phyloP scores from a whole-genome alignment of 2,113 vertebrate genomes.

The Ploceus nigricollis region DNA sequence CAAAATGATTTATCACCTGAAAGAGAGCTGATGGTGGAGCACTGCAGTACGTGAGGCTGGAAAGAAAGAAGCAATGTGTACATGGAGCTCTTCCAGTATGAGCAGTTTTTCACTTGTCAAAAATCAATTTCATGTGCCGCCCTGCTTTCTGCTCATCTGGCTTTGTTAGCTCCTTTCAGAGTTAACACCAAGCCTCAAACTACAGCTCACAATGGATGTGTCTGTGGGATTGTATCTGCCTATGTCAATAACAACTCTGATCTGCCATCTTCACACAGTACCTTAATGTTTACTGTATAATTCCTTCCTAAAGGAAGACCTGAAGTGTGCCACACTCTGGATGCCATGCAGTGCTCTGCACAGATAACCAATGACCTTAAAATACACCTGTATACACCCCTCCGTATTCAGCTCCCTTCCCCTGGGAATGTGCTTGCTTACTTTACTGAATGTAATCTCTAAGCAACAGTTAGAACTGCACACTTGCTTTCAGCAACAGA shows the following conservation, averaged over 20 bases:
- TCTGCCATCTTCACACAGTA: not conserved
- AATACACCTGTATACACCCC: not conserved
- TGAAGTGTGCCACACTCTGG: not conserved
- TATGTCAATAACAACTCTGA: not conserved
- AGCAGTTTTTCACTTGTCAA: conserved; percentile 49
- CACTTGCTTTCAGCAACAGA: not conserved
- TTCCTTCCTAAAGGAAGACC: not conserved
- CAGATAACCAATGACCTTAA: not conserved
- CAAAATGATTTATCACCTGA: conserved; percentile 53
- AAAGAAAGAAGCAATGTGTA: not conserved
- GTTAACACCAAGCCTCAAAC: not conserved
- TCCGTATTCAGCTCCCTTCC: not conserved
- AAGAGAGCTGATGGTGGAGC: not conserved
- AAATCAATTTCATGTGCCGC: not conserved
- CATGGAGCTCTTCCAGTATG: not conserved
- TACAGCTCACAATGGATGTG: not conserved
- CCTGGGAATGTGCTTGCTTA: not conserved
- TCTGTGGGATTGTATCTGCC: not conserved
- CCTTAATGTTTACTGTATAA: not conserved
- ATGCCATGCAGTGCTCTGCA: not conserved
- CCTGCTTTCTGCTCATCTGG: conserved; percentile 4
- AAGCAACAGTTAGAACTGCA: not conserved
- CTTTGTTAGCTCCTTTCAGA: not conserved
- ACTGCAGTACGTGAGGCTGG: not conserved
- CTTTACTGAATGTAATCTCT: not conserved